Base-by-base conservation (phyloP, 2,797 vertebrate species). In the Euphonia xanthogaster region DNA sequence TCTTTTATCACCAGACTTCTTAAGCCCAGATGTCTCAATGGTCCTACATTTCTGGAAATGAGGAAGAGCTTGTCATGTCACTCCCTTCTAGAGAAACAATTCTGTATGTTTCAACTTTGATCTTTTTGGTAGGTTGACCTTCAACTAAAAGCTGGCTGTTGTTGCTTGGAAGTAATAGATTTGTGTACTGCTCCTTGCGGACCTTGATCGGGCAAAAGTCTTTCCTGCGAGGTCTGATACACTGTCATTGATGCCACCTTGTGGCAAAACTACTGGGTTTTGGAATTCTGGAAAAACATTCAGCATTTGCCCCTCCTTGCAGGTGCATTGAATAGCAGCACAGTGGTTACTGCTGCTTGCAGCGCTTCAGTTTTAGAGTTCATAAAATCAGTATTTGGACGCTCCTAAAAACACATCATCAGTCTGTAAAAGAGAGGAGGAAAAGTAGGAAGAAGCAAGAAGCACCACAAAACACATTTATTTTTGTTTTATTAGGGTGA, bases 181-280 rank as follows among this genome's bases (percentile, higher is more conserved):
- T 20, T 33, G 8, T 12, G 16, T 33, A 20, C 33, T 44, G n/a
- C n/a, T 70, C 30, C 77, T 72, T 12, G 12, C 0, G 8, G 57
- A 82, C 45, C 19, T 53, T 39, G 48, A n/a, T 65, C 1, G 1
- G 72, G 54, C 75, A 74, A 70, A 76, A 93, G 67, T 33, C 39
- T 6, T 24, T 71, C 27, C 47, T 37, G 17, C 1, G 0, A 45
- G 10, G 30, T 45, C 42, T 24, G 48, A 55, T 27, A 23, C 76
- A 25, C 14, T 63, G 33, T 20, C 54, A 33, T 24, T 71, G 74
- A 85, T 88, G 86, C 86, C 95, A 90, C 83, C 91, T 96, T 51
- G 91, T 91, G 93, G 93, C 44, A 68, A 77, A 82, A 76, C 25
- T 14, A 58, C 21, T 16, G 44, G 44, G 60, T 71, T 35, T 19